Base-by-base conservation (phyloP, 2,888 invertebrate genomes). In the Latrodectus elegans region DNA sequence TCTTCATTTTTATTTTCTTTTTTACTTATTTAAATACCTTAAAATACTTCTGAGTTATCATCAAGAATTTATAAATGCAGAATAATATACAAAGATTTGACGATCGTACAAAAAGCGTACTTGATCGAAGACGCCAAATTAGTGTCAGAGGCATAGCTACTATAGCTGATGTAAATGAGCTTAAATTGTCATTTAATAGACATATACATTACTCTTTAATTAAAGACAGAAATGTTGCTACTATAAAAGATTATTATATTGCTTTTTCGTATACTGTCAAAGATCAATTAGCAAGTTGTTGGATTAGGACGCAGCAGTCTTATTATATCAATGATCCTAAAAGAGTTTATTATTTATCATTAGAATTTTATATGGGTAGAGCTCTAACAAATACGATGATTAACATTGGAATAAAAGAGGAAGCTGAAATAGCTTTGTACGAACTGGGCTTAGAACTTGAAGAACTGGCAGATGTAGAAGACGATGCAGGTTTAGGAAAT, bases 331-430 rank as follows among this genome's bases (percentile, higher is more conserved):
- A 95, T 92, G 99, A 99, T 92, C 99, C 99, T 81, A 98, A 99
- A 99, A 95, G 99, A 91, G 97, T 99, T 67, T 99, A 99, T 94
- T 99, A 99, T 92, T 94, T 99, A 73, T 99, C 99, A 3, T 93
- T 99, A 94, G 99, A 99, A 94, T 99, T 98, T 94, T 99, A 99
- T 94, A 99, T 99, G 98, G 99, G 99, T 49, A 95, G 99, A 82
- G 96, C 98, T 3, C 95, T 99, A 64, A 96, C 97, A 92, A 99
- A 99, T 93, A 99, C 99, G 86, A 99, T 99, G 99, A 96, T 99
- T 91, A 99, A 99, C 93, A 94, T 99, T 91, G 99, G 99, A 70
- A 97, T 99, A 91, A 98, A 99, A 93, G 96, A 96, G 26, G 96
- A 97, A 51, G 97, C 98, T 91, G 99, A 99, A 93, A 99, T 99